Base-by-base conservation (phyloP, 2,888 invertebrate genomes). In the Drosophila barbarae region DNA sequence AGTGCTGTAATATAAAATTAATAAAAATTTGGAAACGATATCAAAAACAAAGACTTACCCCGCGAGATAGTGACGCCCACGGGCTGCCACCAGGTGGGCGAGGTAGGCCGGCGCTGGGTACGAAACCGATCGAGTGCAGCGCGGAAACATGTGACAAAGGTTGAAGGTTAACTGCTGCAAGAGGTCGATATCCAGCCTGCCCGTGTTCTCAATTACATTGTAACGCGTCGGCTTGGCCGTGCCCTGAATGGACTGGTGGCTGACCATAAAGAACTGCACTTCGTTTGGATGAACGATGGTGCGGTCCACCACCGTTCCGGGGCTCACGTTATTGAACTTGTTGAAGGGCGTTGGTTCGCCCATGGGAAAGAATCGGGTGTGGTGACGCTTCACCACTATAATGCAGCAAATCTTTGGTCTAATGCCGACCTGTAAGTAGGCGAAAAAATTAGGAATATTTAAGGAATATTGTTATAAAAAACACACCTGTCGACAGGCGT, bases 301-400 rank as follows among this genome's bases (percentile, higher is more conserved):
- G 0, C 92, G 93, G 86, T 98, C 98, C 0, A 98, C 96, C 0
- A 95, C 93, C 0, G 97, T 97, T 0, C 97, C 97, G 0, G 97
- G 95, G 6, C 93, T 93, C 0, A 96, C 96, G 87, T 96, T 96
- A 5, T 90, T 87, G 72, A 93, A 94, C 82, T 90, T 92, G 90
- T 91, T 91, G 73, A 86, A 90, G 72, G 90, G 54, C 23, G 67
- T 55, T 9, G 75, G 36, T 0, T 21, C n/a, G 0, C 55, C 60
- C 1, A 32, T 21, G 15, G 91, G 89, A 73, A 90, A 88, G 76
- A 90, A 89, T 86, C 98, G 92, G 0, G 98, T 97, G 87, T 99
- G 98, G 90, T 99, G 99, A 0, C 99, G 92, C 89, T 99, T 99
- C 88, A 99, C 98, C 0, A 99, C 98, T 7, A 98, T 95, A 41